Conservation (phyloP, 2,797 vertebrate genomes). For the Semotilus atromaculatus region DNA sequence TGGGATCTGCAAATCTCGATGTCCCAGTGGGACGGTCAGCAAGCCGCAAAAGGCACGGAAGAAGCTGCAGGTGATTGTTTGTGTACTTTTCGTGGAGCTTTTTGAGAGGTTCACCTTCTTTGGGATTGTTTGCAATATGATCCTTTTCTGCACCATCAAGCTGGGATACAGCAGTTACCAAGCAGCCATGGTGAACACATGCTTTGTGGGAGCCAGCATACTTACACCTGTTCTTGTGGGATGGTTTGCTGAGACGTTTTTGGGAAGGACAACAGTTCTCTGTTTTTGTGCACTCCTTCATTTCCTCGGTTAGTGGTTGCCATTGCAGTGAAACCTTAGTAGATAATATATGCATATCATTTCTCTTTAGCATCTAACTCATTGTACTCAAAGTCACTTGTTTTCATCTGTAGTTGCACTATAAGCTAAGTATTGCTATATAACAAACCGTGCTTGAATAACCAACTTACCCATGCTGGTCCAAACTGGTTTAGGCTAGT, state of each 20-base stretch:
- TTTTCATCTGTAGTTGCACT: background rate
- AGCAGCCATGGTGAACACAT: conserved; percentile 86
- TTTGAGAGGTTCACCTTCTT: conserved; percentile 92
- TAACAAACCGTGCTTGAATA: background rate
- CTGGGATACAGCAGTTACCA: conserved; percentile 86
- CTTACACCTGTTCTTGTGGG: conserved; percentile 82
- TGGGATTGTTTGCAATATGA: conserved; percentile 92
- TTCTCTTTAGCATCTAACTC: background rate
- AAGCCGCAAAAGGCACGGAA: conserved; percentile 68
- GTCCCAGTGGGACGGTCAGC: conserved; percentile 34
- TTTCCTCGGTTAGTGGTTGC: conserved; percentile 85
- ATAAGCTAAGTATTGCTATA: background rate
- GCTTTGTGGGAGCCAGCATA: conserved; percentile 86
- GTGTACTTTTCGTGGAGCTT: conserved; percentile 88
- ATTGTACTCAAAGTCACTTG: background rate
- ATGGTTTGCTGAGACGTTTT: conserved; percentile 84
- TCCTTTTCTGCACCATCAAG: conserved; percentile 89
- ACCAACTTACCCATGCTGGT: background rate
- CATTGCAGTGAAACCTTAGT: background rate
- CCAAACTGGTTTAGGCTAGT: background rate
- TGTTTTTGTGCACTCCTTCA: conserved; percentile 88
- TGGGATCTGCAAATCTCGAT: conserved; percentile 49
- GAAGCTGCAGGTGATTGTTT: conserved; percentile 84
- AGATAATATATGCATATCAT: background rate
- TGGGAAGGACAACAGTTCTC: conserved; percentile 83